Base-by-base conservation (phyloP, 2,113 vertebrate genomes). In the Ivindomyrus marchei region DNA sequence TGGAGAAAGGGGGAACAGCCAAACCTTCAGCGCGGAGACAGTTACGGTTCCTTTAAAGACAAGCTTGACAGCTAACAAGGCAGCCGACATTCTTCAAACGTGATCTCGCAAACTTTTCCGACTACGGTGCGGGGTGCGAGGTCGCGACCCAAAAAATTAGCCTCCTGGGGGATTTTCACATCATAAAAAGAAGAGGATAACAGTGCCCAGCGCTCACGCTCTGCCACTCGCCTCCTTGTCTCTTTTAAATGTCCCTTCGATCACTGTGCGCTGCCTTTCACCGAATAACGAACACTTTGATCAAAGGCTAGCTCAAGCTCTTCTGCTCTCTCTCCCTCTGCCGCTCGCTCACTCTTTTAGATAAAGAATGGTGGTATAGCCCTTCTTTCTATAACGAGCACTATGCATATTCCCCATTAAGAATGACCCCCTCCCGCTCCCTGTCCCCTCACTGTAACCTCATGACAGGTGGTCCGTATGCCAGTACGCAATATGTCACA, bases 251-350 rank as follows among this genome's bases (percentile, higher is more conserved):
- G 77, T 45, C 77, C 31, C 89, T 53, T 53, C 50, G 93, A 93
- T 93, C 93, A 91, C 80, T 74, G 13, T 90, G 39, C 86, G 36
- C 87, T 89, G 88, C 87, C 8, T 87, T 39, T 56, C 91, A 94
- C 94, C 92, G 89, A 93, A 87, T 90, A 95, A 95, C 92, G 90
- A 91, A 93, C 93, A 84, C 87, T 90, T 50, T 94, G 95, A 95
- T 96, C 94, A 95, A 95, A 95, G 92, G 85, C 49, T 85, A 91
- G 89, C 92, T 92, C 89, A 91, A 87, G 86, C 92, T 80, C 88
- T 89, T 90, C 62, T 4, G 3, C 89, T 49, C 91, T 92, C 89
- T 46, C 77, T 52, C 56, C 62, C 77, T 91, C 91, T 66, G n/a
- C 92, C 92, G 84, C 90, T 66, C 90, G 89, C 7, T 56, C 92